Evolutionary conservation across 2,888 invertebrate genomes (phyloP), one percentile per base, ranked within the genome.

Genomic region (Chromoteleia sp.): DNA sequence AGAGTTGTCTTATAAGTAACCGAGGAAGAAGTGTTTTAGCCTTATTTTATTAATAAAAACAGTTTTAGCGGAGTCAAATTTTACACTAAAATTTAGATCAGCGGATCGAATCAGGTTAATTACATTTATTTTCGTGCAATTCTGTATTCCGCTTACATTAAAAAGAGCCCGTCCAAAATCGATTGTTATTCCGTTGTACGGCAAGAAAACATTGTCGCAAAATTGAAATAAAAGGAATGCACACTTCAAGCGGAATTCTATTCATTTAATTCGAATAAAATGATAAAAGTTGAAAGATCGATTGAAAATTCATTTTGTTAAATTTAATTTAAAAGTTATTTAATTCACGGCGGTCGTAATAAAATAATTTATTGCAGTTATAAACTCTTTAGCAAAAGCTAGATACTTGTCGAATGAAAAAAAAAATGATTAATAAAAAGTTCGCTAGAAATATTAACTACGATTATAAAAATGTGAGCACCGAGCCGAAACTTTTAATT

Each of bases 61-160:
- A 48, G 21, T 48, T 36, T 36, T 36, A 19, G 36, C 54, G n/a
- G 5, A 14, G 19, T 12, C 17, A 56, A 56, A 56, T 33, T 33
- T 56, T 25, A 25, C 19, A 36, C 1, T 36, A 56, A 19, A 56
- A 52, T 52, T 36, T 14, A 17, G 7, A 30, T 8, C 30, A 17
- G 8, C 21, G 14, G 30, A 8, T 10, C 30, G 30, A 52, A 52
- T 52, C 52, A 52, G 52, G 52, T 52, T 52, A 52, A 30, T 52
- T 52, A 52, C 52, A 15, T 52, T 52, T 30, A 52, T 52, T 52
- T 52, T 30, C 52, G 52, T 15, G 17, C 30, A 30, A 52, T 52
- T 12, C 52, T 50, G 15, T 52, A 30, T 30, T 52, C 12, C 3
- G 8, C 45, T 21, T 50, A 14, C 29, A 17, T 30, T 14, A 52